These are phyloP conservation scores for Opisthograptis luteolata DNA, from an alignment of 2,888 invertebrate species.

Conservation along the genomic window DNA sequence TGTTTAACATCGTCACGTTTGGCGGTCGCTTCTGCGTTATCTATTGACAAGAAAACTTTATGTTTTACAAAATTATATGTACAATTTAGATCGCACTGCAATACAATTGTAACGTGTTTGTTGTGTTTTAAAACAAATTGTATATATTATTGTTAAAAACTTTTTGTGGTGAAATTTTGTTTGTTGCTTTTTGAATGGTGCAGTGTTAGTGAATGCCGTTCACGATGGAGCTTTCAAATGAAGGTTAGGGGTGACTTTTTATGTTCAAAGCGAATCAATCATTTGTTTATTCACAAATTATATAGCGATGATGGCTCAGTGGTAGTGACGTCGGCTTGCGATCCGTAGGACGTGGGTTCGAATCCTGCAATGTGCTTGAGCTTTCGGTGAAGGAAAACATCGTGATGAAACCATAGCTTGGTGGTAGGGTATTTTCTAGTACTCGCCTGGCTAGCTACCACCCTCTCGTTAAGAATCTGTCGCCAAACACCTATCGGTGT, in stretches of 20 bases:
- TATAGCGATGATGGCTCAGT: too few relatives aligned
- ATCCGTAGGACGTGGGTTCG: too few relatives aligned
- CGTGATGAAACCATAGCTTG: too few relatives aligned
- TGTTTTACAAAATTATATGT: slow-evolving; percentile 36
- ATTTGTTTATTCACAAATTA: too few relatives aligned
- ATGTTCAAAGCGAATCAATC: neutral
- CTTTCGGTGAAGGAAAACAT: too few relatives aligned
- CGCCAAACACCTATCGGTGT: too few relatives aligned
- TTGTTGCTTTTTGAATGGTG: slow-evolving; percentile 2
- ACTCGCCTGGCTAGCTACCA: too few relatives aligned
- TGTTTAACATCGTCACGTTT: slow-evolving; percentile 39
- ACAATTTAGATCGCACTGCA: slow-evolving; percentile 11
- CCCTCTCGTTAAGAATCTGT: too few relatives aligned
- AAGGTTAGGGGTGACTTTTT: slow-evolving; percentile 1
- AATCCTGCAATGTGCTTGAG: too few relatives aligned
- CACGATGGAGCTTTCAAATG: slow-evolving; percentile 17
- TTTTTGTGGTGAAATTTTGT: neutral
- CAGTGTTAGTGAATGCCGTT: slow-evolving; percentile 15
- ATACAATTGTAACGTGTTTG: neutral
- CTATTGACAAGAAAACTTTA: slow-evolving; percentile 38
- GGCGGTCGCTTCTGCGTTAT: slow-evolving; percentile 43
- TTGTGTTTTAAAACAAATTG: neutral
- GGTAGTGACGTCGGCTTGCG: too few relatives aligned
- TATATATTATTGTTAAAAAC: neutral
- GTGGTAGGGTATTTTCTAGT: too few relatives aligned